These are phyloP conservation scores for Stomatorhinus ivindoensis DNA, from an alignment of 2,113 vertebrate species.

Conservation along the genomic window DNA sequence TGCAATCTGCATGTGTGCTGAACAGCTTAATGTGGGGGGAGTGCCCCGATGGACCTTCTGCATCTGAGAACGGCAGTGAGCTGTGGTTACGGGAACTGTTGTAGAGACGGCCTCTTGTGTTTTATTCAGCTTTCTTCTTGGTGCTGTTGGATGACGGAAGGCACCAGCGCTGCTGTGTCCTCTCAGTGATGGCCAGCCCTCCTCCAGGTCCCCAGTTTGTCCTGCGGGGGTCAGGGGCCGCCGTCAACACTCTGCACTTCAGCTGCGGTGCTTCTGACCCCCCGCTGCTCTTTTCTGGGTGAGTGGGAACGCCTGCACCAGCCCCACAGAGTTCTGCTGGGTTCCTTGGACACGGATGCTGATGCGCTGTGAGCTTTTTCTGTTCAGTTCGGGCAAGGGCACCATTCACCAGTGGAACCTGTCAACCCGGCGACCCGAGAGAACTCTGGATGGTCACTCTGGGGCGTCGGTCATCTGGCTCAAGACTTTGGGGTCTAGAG, in stretches of 20 bases:
- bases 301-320: constrained; percentile 33
- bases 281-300: constrained; percentile 84
- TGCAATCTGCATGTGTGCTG: not conserved
- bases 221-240: constrained; percentile 70
- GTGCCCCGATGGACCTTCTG: not conserved
- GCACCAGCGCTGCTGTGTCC: not conserved
- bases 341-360: not conserved
- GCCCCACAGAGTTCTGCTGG: not conserved
- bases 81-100: not conserved
- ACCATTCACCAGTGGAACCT: constrained; percentile 82
- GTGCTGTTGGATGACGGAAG: not conserved
- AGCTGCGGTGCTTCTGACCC: constrained; percentile 40
- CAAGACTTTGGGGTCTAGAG: constrained; percentile 49
- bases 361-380: not conserved
- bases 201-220: constrained; percentile 76
- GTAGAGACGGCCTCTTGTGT: not conserved
- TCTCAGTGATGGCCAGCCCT: constrained; percentile 53
- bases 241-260: constrained; percentile 78
- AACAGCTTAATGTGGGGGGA: too few species aligned
- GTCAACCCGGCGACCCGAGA: constrained; percentile 62
- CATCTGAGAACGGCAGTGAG: not conserved
- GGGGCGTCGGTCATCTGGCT: constrained; percentile 75
- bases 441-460: constrained; percentile 68
- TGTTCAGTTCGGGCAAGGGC: constrained; percentile 69
- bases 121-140: not conserved